Percentiles rank a stretch among this genome's conserved stretches.
phyloP scores from a whole-genome alignment of 2,888 invertebrate genomes.

The Caenorhabditis parvicauda region DNA sequence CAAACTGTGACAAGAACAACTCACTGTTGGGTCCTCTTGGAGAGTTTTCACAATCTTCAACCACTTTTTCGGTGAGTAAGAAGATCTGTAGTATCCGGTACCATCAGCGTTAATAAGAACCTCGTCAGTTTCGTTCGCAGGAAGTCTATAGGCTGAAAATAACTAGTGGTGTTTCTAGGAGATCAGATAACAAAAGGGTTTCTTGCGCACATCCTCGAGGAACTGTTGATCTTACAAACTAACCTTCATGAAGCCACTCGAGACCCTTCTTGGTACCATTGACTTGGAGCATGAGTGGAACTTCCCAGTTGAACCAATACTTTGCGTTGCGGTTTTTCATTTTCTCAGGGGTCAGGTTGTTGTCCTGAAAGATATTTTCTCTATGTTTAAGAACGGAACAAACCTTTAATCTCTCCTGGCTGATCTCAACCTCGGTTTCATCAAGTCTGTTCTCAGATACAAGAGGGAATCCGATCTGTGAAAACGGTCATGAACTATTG shows the following conservation, averaged over 20 bases:
- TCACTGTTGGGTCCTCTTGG: slow-evolving; percentile 20
- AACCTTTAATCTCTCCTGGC: slow-evolving; percentile 51
- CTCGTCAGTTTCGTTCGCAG: slow-evolving; percentile 33
- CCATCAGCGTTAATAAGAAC: slow-evolving; percentile 56
- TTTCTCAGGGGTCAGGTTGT: slow-evolving; percentile 39
- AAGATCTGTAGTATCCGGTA: slow-evolving; percentile 56
- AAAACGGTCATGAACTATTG: neutral
- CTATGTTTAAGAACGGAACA: neutral
- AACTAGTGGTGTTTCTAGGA: no score
- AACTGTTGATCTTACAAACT: neutral
- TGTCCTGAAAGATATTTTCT: slow-evolving; percentile 13
- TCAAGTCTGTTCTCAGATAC: slow-evolving; percentile 49
- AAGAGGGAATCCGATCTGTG: slow-evolving; percentile 49
- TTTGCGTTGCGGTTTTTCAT: slow-evolving; percentile 48
- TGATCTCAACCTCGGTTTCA: slow-evolving; percentile 41
- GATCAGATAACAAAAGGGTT: no score
- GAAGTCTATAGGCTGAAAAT: slow-evolving; percentile 28
- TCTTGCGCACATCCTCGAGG: no score
- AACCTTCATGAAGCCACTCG: slow-evolving; percentile 50
- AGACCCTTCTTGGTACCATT: slow-evolving; percentile 27
- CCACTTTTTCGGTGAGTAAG: slow-evolving; percentile 41
- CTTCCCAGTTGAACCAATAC: slow-evolving; percentile 59
- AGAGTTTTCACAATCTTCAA: slow-evolving; percentile 23
- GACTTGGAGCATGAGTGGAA: slow-evolving; percentile 50
- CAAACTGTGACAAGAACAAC: no score